These are phyloP conservation scores for Manis crassicaudata DNA, from an alignment of 2,797 vertebrate species.

Conservation along the genomic window DNA sequence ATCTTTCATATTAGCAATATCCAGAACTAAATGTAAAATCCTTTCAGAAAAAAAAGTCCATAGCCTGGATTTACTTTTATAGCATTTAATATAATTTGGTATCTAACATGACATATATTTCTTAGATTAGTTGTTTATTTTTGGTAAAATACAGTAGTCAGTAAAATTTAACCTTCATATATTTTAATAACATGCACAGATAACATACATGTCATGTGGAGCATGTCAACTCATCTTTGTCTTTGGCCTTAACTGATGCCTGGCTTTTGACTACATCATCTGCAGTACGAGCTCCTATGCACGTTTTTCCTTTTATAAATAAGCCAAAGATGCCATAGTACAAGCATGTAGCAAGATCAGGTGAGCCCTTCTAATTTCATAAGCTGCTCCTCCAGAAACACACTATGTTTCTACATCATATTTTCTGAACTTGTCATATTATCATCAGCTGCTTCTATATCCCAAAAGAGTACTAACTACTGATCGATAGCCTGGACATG, in stretches of 20 bases:
- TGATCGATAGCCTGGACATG: slow-evolving; percentile 91
- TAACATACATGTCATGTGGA: background rate
- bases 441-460: slow-evolving; percentile 88
- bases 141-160: slow-evolving; percentile 28
- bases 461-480: slow-evolving; percentile 92
- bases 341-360: slow-evolving; percentile 67
- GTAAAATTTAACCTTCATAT: slow-evolving; percentile 71
- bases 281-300: slow-evolving; percentile 51
- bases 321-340: slow-evolving; percentile 76
- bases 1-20: slow-evolving; percentile 60
- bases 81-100: slow-evolving; percentile 47
- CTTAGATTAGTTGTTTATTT: slow-evolving; percentile 59
- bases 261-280: slow-evolving; percentile 47
- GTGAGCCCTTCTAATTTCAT: slow-evolving; percentile 77
- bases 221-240: slow-evolving; percentile 62
- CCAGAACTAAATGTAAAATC: slow-evolving; percentile 63
- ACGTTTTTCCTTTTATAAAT: slow-evolving; percentile 70
- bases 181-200: slow-evolving; percentile 66
- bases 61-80: slow-evolving; percentile 23
- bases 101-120: slow-evolving; percentile 43
- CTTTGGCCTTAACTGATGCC: slow-evolving; percentile 74
- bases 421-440: slow-evolving; percentile 89
- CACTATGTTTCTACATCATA: slow-evolving; percentile 76
- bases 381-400: slow-evolving; percentile 81
- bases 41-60: slow-evolving; percentile 58